Evolutionary conservation across 2,113 vertebrate species (phyloP).

Genomic region (Gorilla gorilla): DNA sequence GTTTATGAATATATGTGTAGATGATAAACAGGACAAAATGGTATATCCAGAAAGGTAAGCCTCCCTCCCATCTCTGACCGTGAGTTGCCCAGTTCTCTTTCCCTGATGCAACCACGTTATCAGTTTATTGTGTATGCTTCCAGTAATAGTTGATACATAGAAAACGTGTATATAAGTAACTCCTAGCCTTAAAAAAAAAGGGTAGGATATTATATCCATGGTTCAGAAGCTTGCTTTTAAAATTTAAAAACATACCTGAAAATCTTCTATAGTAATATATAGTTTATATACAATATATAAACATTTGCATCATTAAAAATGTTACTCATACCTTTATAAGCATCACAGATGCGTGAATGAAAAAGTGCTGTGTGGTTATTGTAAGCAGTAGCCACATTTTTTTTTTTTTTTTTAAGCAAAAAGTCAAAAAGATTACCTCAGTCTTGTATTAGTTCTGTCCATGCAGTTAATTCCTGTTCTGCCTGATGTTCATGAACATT

Average conservation of each 20-base stretch:
- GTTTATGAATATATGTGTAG: not conserved
- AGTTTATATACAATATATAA: not conserved
- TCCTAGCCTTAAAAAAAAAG: not conserved
- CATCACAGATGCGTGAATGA: not conserved
- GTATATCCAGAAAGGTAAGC: not conserved
- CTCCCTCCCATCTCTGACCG: not conserved
- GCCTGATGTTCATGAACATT: no score
- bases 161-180: not conserved
- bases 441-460: no score
- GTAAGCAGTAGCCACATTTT: rapidly evolving
- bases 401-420: no score
- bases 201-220: not conserved
- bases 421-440: no score
- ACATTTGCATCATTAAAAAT: not conserved
- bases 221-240: not conserved
- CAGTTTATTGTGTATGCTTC: not conserved
- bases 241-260: not conserved
- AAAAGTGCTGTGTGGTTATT: not conserved
- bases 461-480: no score
- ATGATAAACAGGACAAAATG: not conserved
- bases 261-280: not conserved
- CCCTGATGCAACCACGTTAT: not conserved
- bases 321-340: not conserved
- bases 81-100: not conserved
- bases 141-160: not conserved